These are phyloP conservation scores for Deladenus siricidicola DNA, from an alignment of 2,888 invertebrate species.

Conservation along the genomic window DNA sequence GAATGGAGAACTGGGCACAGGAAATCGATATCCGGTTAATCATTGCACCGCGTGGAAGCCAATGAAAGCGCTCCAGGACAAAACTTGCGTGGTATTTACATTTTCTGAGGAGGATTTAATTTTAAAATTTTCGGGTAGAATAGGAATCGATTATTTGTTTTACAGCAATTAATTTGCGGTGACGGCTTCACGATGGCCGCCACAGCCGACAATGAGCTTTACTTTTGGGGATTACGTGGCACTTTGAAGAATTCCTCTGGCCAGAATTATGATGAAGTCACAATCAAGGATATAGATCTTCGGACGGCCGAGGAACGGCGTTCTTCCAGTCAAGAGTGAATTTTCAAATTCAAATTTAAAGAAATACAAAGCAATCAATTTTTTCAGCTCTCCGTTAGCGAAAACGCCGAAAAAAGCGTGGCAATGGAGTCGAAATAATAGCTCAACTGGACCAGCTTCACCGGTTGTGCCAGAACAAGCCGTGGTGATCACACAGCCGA, in stretches of 20 bases:
- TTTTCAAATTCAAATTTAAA: background rate
- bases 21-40: constrained; percentile 54
- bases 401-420: background rate
- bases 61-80: constrained; percentile 55
- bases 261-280: no score
- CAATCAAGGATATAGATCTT: constrained; percentile 6
- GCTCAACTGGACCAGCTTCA: no score
- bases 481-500: constrained; percentile 8
- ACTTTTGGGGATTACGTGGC: constrained; percentile 62
- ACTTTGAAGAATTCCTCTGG: background rate
- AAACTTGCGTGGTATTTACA: constrained; percentile 36
- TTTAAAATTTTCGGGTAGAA: background rate
- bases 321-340: no score
- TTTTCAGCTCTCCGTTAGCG: background rate
- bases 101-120: no score
- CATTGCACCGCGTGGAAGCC: constrained; percentile 53
- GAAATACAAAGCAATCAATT: background rate
- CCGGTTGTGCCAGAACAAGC: no score
- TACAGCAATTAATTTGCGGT: constrained; percentile 63
- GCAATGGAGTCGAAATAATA: no score
- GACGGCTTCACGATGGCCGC: constrained; percentile 64
- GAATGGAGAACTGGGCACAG: constrained; percentile 63
- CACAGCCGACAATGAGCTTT: constrained; percentile 64
- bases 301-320: background rate
- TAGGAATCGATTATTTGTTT: background rate